Evolutionary conservation across 2,888 invertebrate species (phyloP).

Genomic region (Lycia hirtaria): DNA sequence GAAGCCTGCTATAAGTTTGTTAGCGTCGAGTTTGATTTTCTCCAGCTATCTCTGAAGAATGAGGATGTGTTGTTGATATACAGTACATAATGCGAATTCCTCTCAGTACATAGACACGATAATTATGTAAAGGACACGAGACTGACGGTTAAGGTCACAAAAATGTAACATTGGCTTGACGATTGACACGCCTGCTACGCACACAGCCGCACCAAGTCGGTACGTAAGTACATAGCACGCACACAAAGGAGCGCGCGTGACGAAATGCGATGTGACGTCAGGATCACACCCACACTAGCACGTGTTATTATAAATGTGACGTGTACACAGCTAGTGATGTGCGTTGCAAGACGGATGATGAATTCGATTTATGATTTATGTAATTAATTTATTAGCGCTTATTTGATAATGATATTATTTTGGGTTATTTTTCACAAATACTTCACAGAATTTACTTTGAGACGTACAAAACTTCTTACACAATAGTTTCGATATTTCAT

Average conservation of each 20-base stretch:
- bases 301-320: conserved; percentile 68
- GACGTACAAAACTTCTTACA: no score
- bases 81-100: conserved; percentile 27
- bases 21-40: neutral
- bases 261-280: conserved; percentile 77
- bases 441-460: no score
- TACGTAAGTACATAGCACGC: conserved; percentile 42
- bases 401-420: neutral
- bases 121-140: conserved; percentile 64
- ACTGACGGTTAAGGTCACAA: conserved; percentile 83
- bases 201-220: conserved; percentile 49
- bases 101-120: conserved; percentile 33
- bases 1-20: no score
- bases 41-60: conserved; percentile 11
- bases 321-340: conserved; percentile 49
- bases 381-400: neutral
- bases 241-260: conserved; percentile 58
- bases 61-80: conserved; percentile 15
- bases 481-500: no score
- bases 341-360: neutral
- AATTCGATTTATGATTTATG: neutral
- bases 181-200: conserved; percentile 61
- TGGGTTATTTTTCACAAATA: no score
- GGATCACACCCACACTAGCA: conserved; percentile 80
- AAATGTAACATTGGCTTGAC: conserved; percentile 80